A percentile compares a stretch with the other conserved stretches of the same genome.
Evolutionary conservation across 2,888 invertebrate genomes (phyloP).

Genomic region (Cheilosia variabilis): DNA sequence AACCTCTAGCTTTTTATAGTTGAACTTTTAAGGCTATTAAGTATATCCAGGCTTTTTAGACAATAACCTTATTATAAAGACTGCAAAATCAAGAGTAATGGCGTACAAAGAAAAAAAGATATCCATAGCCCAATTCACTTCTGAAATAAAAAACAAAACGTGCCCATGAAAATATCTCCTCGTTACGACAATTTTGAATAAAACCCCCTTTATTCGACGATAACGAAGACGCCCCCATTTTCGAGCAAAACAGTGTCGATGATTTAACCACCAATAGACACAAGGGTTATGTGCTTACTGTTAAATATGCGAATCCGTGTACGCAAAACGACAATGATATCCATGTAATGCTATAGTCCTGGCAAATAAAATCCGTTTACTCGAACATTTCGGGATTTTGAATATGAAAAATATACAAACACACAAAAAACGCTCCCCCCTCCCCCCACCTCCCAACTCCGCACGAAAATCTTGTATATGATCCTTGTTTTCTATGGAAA

Average conservation of each 20-base stretch:
- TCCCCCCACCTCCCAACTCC: neutral
- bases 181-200: conserved; percentile 56
- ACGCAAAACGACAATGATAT: conserved; percentile 73
- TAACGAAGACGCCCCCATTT: conserved; percentile 65
- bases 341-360: conserved; percentile 70
- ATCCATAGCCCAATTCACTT: conserved; percentile 56
- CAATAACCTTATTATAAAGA: conserved; percentile 1
- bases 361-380: conserved; percentile 75
- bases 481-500: conserved; percentile 43
- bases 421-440: conserved; percentile 14
- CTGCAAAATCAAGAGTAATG: conserved; percentile 15
- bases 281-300: conserved; percentile 72
- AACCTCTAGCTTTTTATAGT: too few species aligned
- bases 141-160: conserved; percentile 42
- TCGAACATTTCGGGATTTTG: conserved; percentile 71
- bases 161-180: conserved; percentile 49
- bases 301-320: conserved; percentile 73
- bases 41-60: neutral
- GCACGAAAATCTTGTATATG: conserved; percentile 28
- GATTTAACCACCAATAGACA: conserved; percentile 76
- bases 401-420: conserved; percentile 71
- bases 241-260: conserved; percentile 71
- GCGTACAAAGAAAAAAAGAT: conserved; percentile 20
- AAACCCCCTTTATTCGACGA: conserved; percentile 25
- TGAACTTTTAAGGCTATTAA: too few species aligned